Conservation (phyloP, 2,113 vertebrate genomes). For the Nestor notabilis region DNA sequence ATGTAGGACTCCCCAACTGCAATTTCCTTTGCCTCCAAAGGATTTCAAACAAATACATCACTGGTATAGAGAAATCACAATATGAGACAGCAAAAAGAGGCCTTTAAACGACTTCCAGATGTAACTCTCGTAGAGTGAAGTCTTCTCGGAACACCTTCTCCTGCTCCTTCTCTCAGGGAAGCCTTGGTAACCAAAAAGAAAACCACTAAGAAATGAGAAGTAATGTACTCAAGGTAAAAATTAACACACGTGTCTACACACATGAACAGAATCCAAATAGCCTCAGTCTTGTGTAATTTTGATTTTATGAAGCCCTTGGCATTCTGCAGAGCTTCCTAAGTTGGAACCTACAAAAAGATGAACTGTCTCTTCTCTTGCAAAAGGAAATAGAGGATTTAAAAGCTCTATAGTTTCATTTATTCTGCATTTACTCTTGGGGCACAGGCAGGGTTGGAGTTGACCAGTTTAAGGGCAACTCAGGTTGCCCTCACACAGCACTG, state of each 20-base stretch:
- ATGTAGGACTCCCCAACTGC: rapidly evolving
- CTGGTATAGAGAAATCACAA: neutral
- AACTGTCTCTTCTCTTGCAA: neutral
- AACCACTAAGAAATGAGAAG: neutral
- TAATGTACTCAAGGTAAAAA: neutral
- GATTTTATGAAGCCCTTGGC: neutral
- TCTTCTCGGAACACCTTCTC: neutral
- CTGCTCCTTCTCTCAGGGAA: neutral
- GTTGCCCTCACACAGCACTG: neutral
- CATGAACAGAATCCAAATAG: neutral
- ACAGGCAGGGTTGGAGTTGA: rapidly evolving
- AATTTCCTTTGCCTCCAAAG: neutral
- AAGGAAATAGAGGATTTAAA: neutral
- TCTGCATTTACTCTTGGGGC: neutral
- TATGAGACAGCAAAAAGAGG: neutral
- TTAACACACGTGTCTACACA: neutral
- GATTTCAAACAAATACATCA: neutral
- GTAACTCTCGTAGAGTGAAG: neutral
- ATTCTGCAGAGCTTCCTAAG: neutral
- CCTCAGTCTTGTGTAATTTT: neutral
- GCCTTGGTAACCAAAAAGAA: neutral
- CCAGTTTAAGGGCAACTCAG: neutral
- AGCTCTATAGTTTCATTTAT: neutral
- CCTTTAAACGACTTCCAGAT: neutral
- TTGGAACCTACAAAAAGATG: neutral